Evolutionary conservation across 2,797 vertebrate species (phyloP).

Genomic region (Mareca penelope): DNA sequence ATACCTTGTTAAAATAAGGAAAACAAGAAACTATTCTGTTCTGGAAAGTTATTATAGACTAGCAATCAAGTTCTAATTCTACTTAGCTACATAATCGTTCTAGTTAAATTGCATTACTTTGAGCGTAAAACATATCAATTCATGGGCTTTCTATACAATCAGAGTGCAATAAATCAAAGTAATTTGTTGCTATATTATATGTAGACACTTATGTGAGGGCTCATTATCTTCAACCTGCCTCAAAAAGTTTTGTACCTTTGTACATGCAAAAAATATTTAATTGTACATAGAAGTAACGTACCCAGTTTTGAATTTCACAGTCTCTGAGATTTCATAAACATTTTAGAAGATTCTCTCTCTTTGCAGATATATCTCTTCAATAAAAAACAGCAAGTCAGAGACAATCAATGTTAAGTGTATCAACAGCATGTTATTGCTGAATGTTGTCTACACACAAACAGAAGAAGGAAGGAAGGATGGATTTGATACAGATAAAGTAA

Average conservation of each 20-base stretch:
- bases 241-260: background rate
- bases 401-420: background rate
- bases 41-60: background rate
- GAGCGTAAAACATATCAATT: background rate
- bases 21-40: slow-evolving; percentile 6
- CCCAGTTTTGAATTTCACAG: background rate
- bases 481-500: background rate
- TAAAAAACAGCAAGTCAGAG: background rate
- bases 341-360: background rate
- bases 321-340: background rate
- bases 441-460: background rate
- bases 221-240: background rate
- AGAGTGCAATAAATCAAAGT: slow-evolving; percentile 51
- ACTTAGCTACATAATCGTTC: slow-evolving; percentile 20
- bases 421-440: background rate
- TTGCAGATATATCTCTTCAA: background rate
- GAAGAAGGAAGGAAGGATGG: background rate
- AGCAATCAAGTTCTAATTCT: slow-evolving; percentile 30
- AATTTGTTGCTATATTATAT: slow-evolving; percentile 31
- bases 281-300: background rate
- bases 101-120: slow-evolving; percentile 38
- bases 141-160: slow-evolving; percentile 16
- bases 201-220: background rate
- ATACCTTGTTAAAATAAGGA: background rate
- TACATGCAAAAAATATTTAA: background rate